Percentiles rank a stretch among this genome's conserved stretches.
Evolutionary conservation across 2,888 invertebrate species (phyloP).

Genomic region (Acrocera orbiculus): DNA sequence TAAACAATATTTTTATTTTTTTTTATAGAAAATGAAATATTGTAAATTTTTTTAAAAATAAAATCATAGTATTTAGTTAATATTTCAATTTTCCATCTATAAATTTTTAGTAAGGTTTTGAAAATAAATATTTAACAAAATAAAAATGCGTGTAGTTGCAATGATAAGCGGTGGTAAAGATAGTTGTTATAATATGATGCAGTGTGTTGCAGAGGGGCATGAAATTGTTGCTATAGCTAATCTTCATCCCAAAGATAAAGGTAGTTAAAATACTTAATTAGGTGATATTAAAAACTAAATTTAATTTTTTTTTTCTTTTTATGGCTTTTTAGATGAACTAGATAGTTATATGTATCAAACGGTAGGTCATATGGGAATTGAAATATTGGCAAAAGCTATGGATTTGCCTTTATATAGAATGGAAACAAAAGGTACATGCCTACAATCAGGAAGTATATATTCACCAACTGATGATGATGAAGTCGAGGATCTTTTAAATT

Average conservation of each 20-base stretch:
- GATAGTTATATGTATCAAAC: conserved; percentile 99
- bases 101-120: too few relatives aligned
- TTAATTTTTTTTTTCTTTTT: conserved; percentile 7
- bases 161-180: conserved; percentile 97
- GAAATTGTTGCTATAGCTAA: conserved; percentile 88
- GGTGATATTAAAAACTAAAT: too few relatives aligned
- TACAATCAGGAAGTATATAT: conserved; percentile 61
- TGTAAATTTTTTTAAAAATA: too few relatives aligned
- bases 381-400: conserved; percentile 84
- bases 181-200: conserved; percentile 98
- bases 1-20: too few relatives aligned
- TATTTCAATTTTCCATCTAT: too few relatives aligned
- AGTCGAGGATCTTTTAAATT: conserved; percentile 86
- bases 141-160: conserved; percentile 70
- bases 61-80: too few relatives aligned
- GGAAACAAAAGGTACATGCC: conserved; percentile 68
- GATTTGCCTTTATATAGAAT: conserved; percentile 76
- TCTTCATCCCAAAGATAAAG: conserved; percentile 70
- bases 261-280: conserved; percentile 27
- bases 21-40: too few relatives aligned
- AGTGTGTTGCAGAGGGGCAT: conserved; percentile 91
- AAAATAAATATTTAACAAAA: too few relatives aligned
- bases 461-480: conserved; percentile 74
- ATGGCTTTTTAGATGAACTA: conserved; percentile 51
- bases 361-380: conserved; percentile 90